Percentiles rank a stretch among this genome's conserved stretches.
These are phyloP conservation scores for Oryzias melastigma DNA, from an alignment of 2,113 vertebrate genomes.

Conservation along the genomic window DNA sequence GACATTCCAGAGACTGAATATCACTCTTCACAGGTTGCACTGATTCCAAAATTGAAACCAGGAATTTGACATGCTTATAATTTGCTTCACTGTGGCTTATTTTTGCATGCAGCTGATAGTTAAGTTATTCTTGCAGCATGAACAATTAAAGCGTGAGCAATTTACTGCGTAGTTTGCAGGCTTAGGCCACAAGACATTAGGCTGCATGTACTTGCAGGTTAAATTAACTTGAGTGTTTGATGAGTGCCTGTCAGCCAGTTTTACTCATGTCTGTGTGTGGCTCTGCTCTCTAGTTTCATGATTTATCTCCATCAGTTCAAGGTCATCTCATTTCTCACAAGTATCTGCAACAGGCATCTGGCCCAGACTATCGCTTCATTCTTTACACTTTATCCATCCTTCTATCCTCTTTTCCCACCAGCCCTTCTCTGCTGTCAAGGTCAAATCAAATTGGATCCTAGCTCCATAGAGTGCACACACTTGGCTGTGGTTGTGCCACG, in stretches of 20 bases:
- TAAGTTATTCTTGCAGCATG: neutral
- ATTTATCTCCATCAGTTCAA: conserved; percentile 65
- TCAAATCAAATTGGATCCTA: conserved; percentile 84
- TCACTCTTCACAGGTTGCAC: neutral
- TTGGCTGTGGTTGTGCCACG: neutral
- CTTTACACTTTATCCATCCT: conserved; percentile 42
- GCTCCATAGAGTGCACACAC: conserved; percentile 72
- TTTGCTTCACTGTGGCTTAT: conserved; percentile 10
- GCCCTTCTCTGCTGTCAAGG: conserved; percentile 80
- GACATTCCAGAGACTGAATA: conserved; percentile 11
- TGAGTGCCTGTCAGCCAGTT: conserved; percentile 24
- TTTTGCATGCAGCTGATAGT: neutral
- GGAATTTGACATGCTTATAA: conserved; percentile 2
- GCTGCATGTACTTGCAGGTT: conserved; percentile 16
- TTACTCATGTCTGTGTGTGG: conserved; percentile 46
- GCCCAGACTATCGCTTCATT: conserved; percentile 50
- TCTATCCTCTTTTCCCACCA: conserved; percentile 25
- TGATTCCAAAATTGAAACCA: conserved; percentile 24
- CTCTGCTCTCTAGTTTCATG: conserved; percentile 35
- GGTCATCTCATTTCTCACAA: conserved; percentile 64
- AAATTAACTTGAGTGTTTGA: conserved; percentile 40
- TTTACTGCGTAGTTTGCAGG: conserved; percentile 6
- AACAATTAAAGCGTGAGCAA: neutral
- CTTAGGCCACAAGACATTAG: conserved; percentile 2
- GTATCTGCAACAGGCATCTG: conserved; percentile 72